Percentiles rank a stretch among this genome's conserved stretches.
phyloP scores from a whole-genome alignment of 1,140 invertebrate genomes.

The Asobara japonica region DNA sequence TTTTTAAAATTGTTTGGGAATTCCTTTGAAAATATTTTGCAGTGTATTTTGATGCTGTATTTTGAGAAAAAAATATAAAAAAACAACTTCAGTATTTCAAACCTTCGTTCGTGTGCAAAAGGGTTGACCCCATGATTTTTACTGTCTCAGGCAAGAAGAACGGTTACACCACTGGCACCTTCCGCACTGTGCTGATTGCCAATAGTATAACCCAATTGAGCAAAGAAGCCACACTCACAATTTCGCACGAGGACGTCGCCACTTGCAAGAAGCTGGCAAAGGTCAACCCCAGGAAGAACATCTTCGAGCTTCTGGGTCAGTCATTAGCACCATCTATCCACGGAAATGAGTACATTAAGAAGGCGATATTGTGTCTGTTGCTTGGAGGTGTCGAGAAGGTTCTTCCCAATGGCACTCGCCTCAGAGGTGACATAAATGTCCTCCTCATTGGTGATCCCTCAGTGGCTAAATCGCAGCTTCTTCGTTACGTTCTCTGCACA shows the following conservation, averaged over 20 bases:
- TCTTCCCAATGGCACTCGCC: constrained; percentile 92
- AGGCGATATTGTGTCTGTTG: constrained; percentile 94
- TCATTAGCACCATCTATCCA: constrained; percentile 98
- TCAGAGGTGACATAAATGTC: constrained; percentile 98
- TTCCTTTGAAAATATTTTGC: too few species aligned
- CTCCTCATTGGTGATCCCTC: constrained; percentile 98
- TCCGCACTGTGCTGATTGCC: constrained; percentile 94
- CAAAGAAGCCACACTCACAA: constrained; percentile 87
- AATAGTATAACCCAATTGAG: constrained; percentile 91
- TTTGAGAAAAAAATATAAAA: too few species aligned
- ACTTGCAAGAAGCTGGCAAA: constrained; percentile 89
- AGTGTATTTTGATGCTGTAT: too few species aligned
- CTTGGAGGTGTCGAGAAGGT: constrained; percentile 97
- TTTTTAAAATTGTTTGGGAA: too few species aligned
- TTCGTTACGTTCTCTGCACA: constrained; percentile 93
- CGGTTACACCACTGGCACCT: constrained; percentile 92
- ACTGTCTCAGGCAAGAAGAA: constrained; percentile 82
- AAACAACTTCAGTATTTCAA: too few species aligned
- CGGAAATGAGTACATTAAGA: constrained; percentile 97
- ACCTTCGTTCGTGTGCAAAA: too few species aligned
- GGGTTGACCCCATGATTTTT: neutral
- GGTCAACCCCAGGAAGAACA: constrained; percentile 75
- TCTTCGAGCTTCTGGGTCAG: constrained; percentile 90
- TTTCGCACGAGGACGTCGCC: constrained; percentile 88
- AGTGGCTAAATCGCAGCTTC: constrained; percentile 97